phyloP scores from a whole-genome alignment of 2,888 invertebrate genomes.

The Protodeltote pygarga region DNA sequence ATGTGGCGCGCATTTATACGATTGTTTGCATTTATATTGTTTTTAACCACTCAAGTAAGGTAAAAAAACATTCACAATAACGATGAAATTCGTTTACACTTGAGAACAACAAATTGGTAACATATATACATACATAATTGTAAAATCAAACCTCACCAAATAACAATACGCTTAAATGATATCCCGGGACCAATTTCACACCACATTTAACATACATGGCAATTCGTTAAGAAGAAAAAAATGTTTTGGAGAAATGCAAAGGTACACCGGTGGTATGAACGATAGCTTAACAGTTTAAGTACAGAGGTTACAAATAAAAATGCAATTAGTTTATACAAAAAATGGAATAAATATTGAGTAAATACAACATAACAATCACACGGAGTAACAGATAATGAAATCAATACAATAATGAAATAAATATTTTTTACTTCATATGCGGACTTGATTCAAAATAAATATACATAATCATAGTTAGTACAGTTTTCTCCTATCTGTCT shows the following conservation, averaged over 20 bases:
- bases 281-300: conserved; percentile 39
- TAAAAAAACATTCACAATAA: conserved; percentile 49
- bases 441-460: not conserved
- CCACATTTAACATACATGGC: conserved; percentile 35
- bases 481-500: no score
- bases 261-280: conserved; percentile 22
- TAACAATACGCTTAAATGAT: conserved; percentile 30
- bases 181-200: conserved; percentile 21
- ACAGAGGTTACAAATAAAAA: conserved; percentile 43
- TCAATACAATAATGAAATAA: conserved; percentile 16
- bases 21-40: no score
- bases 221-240: conserved; percentile 23
- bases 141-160: conserved; percentile 25
- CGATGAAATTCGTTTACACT: conserved; percentile 35
- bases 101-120: conserved; percentile 36
- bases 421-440: conserved; percentile 9
- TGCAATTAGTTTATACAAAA: conserved; percentile 40
- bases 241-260: conserved; percentile 22
- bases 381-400: conserved; percentile 17
- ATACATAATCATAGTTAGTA: no score
- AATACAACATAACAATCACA: conserved; percentile 38
- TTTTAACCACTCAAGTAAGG: not conserved
- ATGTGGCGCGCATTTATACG: not conserved
- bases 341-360: conserved; percentile 40
- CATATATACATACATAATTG: conserved; percentile 28